Conservation (phyloP, 2,797 vertebrate species). For the Paedocypris micromegethes region DNA sequence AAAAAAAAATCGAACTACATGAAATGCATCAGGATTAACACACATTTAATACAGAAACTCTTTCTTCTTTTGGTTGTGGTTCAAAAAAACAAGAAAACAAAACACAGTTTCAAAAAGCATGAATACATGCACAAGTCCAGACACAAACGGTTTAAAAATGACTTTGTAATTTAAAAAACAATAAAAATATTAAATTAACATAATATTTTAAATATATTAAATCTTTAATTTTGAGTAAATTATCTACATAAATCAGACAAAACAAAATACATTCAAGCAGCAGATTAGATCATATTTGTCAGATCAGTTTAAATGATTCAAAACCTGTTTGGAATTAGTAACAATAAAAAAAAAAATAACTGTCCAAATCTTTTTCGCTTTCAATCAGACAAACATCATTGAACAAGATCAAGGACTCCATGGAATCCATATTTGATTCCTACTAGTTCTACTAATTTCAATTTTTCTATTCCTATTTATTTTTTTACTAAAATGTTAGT, state of each 20-base stretch:
- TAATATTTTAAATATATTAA: constrained; percentile 66
- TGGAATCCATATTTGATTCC: too few species aligned
- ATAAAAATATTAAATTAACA: constrained; percentile 23
- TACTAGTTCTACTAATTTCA: too few species aligned
- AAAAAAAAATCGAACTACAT: constrained; percentile 40
- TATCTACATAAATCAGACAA: constrained; percentile 31
- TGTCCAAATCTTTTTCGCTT: too few species aligned
- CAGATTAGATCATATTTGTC: constrained; percentile 52
- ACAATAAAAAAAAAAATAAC: too few species aligned
- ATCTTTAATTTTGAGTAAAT: constrained; percentile 47
- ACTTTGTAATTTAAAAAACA: constrained; percentile 44
- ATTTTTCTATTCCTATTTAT: too few species aligned
- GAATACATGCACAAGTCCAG: constrained; percentile 23
- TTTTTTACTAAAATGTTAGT: too few species aligned
- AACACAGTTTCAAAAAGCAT: constrained; percentile 41
- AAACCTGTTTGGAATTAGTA: too few species aligned
- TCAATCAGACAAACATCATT: too few species aligned
- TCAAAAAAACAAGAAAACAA: constrained; percentile 2
- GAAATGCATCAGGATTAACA: constrained; percentile 37
- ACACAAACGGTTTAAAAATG: constrained; percentile 11
- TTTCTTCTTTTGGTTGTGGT: constrained; percentile 5
- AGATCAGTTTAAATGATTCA: constrained; percentile 41
- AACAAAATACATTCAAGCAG: constrained; percentile 27
- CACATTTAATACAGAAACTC: constrained; percentile 38
- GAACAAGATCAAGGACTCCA: too few species aligned